Percentiles rank a stretch among this genome's conserved stretches.
phyloP scores from a whole-genome alignment of 23 tunicate genomes.

The Diplosoma virens region DNA sequence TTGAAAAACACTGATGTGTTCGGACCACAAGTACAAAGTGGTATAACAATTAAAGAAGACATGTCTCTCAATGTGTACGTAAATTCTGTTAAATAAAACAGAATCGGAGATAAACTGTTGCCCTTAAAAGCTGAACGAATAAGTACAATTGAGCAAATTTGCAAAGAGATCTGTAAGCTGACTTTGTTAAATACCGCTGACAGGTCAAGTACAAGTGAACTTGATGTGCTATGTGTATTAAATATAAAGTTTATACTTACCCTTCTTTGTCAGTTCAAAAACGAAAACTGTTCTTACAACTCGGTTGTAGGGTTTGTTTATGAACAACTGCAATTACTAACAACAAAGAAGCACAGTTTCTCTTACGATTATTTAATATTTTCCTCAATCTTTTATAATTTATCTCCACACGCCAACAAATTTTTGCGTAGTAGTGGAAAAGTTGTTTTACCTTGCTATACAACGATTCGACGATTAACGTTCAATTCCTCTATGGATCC shows the following conservation, averaged over 20 bases:
- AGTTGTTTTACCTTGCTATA: slow-evolving; percentile 1
- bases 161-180: neutral
- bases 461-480: slow-evolving; percentile 14
- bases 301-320: neutral
- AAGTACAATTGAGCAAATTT: neutral
- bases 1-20: neutral
- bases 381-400: neutral
- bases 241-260: neutral
- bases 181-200: neutral
- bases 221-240: neutral
- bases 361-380: slow-evolving; percentile 1
- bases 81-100: neutral
- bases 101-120: neutral
- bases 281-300: neutral
- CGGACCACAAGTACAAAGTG: neutral
- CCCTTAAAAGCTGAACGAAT: slow-evolving; percentile 1
- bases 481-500: neutral
- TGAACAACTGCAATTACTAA: slow-evolving; percentile 7
- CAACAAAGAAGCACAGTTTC: neutral
- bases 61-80: slow-evolving; percentile 2
- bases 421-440: slow-evolving; percentile 18
- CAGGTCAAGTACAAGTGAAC: neutral
- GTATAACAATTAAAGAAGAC: neutral
- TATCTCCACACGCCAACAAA: slow-evolving; percentile 10
- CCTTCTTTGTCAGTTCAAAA: neutral